Evolutionary conservation across 2,888 invertebrate genomes (phyloP).

Genomic region (Physocephala rufipes): DNA sequence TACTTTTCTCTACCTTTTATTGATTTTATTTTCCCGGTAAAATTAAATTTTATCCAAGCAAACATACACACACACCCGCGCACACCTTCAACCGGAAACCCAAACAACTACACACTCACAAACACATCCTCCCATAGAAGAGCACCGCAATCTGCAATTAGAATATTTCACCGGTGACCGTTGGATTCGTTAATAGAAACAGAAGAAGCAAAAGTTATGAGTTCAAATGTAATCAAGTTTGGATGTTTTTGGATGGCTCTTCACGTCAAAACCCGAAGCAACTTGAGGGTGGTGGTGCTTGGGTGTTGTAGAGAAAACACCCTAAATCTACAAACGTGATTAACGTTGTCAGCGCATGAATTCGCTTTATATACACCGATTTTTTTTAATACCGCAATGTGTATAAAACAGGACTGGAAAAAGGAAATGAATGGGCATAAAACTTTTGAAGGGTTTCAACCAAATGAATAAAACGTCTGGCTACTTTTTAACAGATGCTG

Average conservation of each 20-base stretch:
- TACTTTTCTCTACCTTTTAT: slow-evolving; percentile 4
- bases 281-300: slow-evolving; percentile 10
- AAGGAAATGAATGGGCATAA: too few species aligned
- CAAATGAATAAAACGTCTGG: too few species aligned
- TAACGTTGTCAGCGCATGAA: neutral
- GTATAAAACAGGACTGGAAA: neutral
- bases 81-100: slow-evolving; percentile 10
- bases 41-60: slow-evolving; percentile 21
- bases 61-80: slow-evolving; percentile 24
- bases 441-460: neutral
- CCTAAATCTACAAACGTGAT: neutral
- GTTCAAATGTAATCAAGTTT: slow-evolving; percentile 13
- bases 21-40: slow-evolving; percentile 33
- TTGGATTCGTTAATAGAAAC: neutral
- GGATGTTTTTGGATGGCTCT: neutral
- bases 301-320: neutral
- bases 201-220: slow-evolving; percentile 5
- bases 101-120: slow-evolving; percentile 2
- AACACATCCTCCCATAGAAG: slow-evolving; percentile 12
- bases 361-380: neutral
- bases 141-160: neutral
- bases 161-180: neutral
- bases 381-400: slow-evolving; percentile 4
- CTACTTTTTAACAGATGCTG: too few species aligned
- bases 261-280: neutral